Evolutionary conservation across 2,113 vertebrate species (phyloP).

Genomic region (Psammodynastes pulverulentus): DNA sequence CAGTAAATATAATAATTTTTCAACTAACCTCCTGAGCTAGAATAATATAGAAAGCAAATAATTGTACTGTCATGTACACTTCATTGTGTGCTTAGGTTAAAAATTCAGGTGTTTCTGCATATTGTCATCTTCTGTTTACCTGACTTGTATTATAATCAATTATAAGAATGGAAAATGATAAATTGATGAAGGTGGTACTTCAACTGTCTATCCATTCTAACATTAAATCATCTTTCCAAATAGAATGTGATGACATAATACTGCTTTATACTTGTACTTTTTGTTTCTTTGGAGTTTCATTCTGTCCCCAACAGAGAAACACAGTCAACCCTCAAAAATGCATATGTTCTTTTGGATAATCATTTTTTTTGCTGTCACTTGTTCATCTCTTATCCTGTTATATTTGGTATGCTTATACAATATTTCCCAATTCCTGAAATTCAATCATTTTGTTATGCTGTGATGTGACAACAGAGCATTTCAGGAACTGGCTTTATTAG

Average conservation of each 20-base stretch:
- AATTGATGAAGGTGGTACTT: not conserved
- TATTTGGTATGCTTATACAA: not conserved
- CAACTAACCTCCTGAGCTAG: not conserved
- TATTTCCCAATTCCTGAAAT: not conserved
- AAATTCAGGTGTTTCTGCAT: not conserved
- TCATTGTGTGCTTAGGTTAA: not conserved
- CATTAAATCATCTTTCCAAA: not conserved
- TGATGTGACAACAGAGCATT: not conserved
- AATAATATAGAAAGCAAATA: not conserved
- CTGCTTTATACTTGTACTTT: not conserved
- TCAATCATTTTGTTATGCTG: constrained; percentile 1
- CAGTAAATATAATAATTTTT: not conserved
- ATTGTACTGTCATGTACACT: not conserved
- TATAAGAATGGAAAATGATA: not conserved
- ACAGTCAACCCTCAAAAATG: not conserved
- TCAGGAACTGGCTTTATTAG: not conserved
- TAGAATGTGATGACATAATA: not conserved
- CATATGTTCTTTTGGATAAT: not conserved
- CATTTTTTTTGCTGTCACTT: rapidly evolving
- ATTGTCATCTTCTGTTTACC: not conserved
- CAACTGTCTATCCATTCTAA: not conserved
- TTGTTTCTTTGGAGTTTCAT: not conserved
- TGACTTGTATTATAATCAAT: not conserved
- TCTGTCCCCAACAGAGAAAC: not conserved
- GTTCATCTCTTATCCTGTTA: not conserved